A percentile compares a stretch with the other conserved stretches of the same genome.
Evolutionary conservation across 2,888 invertebrate species (phyloP).

Genomic region (Lepeophtheirus nordmannii): DNA sequence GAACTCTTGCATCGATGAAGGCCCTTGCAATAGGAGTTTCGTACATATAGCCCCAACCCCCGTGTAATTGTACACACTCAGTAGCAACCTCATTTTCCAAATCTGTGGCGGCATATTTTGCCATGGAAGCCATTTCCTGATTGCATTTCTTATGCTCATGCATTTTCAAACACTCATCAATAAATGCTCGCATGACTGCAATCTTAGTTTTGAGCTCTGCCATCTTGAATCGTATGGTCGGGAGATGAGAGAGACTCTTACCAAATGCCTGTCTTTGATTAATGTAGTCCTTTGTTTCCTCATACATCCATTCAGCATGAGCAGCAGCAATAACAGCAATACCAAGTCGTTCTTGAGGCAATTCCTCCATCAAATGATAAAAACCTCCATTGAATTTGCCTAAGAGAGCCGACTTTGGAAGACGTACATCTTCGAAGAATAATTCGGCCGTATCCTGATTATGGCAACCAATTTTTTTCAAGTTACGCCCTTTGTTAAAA

Average conservation of each 20-base stretch:
- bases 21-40: conserved; percentile 36
- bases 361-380: conserved; percentile 36
- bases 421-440: conserved; percentile 36
- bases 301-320: conserved; percentile 36
- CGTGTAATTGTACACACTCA: conserved; percentile 36
- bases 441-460: conserved; percentile 37
- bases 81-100: conserved; percentile 35
- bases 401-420: conserved; percentile 33
- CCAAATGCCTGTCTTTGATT: conserved; percentile 37
- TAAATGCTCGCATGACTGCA: conserved; percentile 34
- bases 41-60: conserved; percentile 39
- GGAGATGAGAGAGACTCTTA: conserved; percentile 33
- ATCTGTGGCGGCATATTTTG: conserved; percentile 36
- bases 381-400: conserved; percentile 36
- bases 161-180: conserved; percentile 35
- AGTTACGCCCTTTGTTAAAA: conserved; percentile 36
- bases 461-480: conserved; percentile 37
- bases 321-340: conserved; percentile 34
- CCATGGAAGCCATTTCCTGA: conserved; percentile 36
- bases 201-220: conserved; percentile 37
- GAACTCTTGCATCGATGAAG: conserved; percentile 35
- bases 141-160: conserved; percentile 33
- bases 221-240: conserved; percentile 37
- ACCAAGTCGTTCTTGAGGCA: conserved; percentile 37
- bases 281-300: conserved; percentile 36